Conservation (phyloP, 1,140 invertebrate species). For the Cephus cinctus region DNA sequence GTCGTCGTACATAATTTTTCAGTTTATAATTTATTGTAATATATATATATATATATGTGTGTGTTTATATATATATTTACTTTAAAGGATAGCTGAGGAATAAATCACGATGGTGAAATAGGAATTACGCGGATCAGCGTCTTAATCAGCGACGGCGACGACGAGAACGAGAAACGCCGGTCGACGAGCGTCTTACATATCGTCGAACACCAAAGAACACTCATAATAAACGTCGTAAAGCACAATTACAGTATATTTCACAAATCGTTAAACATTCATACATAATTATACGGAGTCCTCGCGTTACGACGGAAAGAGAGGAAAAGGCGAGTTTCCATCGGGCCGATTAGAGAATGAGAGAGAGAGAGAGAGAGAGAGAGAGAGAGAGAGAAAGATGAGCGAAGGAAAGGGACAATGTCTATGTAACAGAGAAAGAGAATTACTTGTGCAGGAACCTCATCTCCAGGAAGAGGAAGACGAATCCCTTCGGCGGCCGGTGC, state of each 20-base stretch:
- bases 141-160: not conserved
- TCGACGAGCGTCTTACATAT: conserved; percentile 7
- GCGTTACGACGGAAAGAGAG: conserved; percentile 46
- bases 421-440: no score
- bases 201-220: conserved; percentile 34
- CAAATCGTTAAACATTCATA: conserved; percentile 55
- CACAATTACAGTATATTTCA: conserved; percentile 56
- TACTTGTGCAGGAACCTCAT: no score
- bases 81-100: not conserved
- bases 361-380: no score
- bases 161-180: conserved; percentile 14
- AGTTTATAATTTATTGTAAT: no score
- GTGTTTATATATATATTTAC: not conserved
- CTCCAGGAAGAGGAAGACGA: no score
- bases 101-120: not conserved
- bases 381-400: no score
- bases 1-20: no score
- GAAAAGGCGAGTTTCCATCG: no score
- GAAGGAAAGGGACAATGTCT: no score
- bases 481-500: no score
- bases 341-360: no score
- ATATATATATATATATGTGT: no score
- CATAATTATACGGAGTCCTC: conserved; percentile 51
- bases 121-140: not conserved
- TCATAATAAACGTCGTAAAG: conserved; percentile 50